Percentiles rank a stretch among this genome's conserved stretches.
Evolutionary conservation across 2,113 vertebrate species (phyloP).

Genomic region (Festucalex cinctus): DNA sequence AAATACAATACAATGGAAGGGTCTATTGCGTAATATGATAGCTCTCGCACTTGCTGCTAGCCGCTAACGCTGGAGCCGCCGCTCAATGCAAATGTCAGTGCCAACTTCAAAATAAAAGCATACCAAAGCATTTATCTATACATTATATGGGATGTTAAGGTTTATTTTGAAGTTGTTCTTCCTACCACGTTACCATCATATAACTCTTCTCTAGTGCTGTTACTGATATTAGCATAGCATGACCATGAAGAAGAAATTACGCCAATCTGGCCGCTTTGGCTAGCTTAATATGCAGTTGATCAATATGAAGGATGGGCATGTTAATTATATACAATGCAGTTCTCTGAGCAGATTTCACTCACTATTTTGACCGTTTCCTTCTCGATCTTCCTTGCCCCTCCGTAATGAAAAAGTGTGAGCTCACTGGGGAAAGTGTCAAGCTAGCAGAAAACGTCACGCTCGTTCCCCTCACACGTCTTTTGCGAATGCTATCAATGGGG

Average conservation of each 20-base stretch:
- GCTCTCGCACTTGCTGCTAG: too few species aligned
- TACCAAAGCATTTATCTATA: too few species aligned
- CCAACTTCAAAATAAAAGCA: too few species aligned
- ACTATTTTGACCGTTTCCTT: not conserved
- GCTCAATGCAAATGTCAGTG: too few species aligned
- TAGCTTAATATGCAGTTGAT: not conserved
- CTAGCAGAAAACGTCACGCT: conserved; percentile 50
- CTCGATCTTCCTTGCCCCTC: conserved; percentile 22
- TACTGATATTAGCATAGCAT: not conserved
- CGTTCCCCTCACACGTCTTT: conserved; percentile 46
- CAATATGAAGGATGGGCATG: not conserved
- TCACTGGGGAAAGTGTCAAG: conserved; percentile 58
- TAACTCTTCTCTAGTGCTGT: not conserved
- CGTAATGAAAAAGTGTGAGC: conserved; percentile 66
- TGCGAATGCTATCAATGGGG: conserved; percentile 61
- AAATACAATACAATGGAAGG: too few species aligned
- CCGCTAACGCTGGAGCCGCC: too few species aligned
- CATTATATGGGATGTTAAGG: too few species aligned
- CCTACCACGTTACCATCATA: too few species aligned
- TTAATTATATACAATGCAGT: not conserved
- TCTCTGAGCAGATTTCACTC: not conserved
- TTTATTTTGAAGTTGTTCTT: too few species aligned
- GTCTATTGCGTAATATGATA: too few species aligned
- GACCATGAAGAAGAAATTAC: not conserved
- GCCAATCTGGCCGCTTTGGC: too few species aligned